These are phyloP conservation scores for Cydia amplana DNA, from an alignment of 1,140 invertebrate genomes.

Conservation along the genomic window DNA sequence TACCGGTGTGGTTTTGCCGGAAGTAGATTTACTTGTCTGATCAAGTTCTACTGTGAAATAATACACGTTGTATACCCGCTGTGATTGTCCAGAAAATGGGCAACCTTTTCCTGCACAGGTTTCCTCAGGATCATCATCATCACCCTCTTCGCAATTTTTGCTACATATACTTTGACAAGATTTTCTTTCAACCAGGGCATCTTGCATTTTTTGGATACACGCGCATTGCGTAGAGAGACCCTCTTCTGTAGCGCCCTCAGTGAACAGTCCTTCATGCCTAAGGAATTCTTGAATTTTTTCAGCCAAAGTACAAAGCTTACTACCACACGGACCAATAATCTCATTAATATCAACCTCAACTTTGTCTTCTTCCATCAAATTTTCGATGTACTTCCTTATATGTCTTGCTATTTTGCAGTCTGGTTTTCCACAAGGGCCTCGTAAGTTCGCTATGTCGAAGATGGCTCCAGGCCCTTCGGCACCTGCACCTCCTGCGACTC, in stretches of 20 bases:
- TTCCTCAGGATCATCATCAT: constrained; percentile 48
- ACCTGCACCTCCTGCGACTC: constrained; percentile 25
- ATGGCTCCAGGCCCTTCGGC: constrained; percentile 40
- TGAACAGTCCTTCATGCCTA: constrained; percentile 61
- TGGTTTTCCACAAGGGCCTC: constrained; percentile 68
- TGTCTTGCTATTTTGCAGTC: constrained; percentile 71
- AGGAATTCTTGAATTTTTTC: constrained; percentile 68
- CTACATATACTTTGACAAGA: constrained; percentile 52
- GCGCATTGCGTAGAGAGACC: constrained; percentile 67
- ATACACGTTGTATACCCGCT: constrained; percentile 62
- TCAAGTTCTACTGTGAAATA: constrained; percentile 69
- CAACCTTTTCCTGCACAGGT: constrained; percentile 56
- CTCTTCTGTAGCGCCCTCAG: constrained; percentile 48
- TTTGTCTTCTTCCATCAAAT: constrained; percentile 67
- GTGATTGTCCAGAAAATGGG: constrained; percentile 47
- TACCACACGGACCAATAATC: constrained; percentile 72
- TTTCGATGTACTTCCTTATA: constrained; percentile 68
- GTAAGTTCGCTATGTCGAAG: constrained; percentile 70
- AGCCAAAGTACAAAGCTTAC: constrained; percentile 63
- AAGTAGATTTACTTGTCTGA: background rate
- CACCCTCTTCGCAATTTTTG: constrained; percentile 52
- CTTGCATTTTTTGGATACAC: constrained; percentile 64
- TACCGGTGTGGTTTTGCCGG: background rate
- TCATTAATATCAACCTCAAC: constrained; percentile 62
- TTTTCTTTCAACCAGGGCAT: constrained; percentile 53